phyloP scores from a whole-genome alignment of 2,113 vertebrate species.

The Lichenostomus cassidix region DNA sequence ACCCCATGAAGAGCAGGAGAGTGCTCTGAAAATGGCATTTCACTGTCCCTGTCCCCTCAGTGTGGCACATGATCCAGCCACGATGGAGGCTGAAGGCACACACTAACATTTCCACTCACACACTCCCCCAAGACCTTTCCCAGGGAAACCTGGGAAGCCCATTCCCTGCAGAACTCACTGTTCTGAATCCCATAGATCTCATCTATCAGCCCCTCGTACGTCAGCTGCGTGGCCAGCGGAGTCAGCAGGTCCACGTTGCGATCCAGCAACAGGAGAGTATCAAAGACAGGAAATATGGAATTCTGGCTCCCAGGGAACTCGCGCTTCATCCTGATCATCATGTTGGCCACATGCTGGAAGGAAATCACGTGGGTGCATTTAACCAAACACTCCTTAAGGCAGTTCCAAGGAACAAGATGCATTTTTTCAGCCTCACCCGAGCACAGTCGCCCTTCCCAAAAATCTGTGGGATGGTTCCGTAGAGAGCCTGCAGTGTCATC shows the following conservation, averaged over 20 bases:
- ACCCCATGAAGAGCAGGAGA: not conserved
- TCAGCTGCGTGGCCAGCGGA: conserved; percentile 92
- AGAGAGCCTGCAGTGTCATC: conserved; percentile 94
- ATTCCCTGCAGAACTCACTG: conserved; percentile 72
- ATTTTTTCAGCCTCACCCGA: conserved; percentile 77
- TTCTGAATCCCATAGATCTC: conserved; percentile 96
- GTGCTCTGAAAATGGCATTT: accelerated
- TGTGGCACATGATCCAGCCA: not conserved
- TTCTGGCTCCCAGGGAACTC: conserved; percentile 94
- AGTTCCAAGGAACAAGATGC: not conserved
- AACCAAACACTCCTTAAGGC: not conserved
- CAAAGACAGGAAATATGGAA: conserved; percentile 91
- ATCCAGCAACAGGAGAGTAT: conserved; percentile 91
- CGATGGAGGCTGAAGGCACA: not conserved
- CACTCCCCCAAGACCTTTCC: accelerated
- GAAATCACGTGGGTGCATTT: not conserved
- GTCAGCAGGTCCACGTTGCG: conserved; percentile 93
- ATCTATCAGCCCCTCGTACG: conserved; percentile 96
- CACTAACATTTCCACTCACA: not conserved
- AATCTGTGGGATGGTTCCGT: conserved; percentile 96
- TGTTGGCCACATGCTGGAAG: conserved; percentile 93
- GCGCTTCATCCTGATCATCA: conserved; percentile 98
- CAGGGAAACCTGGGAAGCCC: not conserved
- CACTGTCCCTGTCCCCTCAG: not conserved
- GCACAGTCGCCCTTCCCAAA: conserved; percentile 97